Percentiles rank a stretch among this genome's conserved stretches.
These are phyloP conservation scores for Platycercus adscitus DNA, from an alignment of 2,113 vertebrate genomes.

Conservation along the genomic window DNA sequence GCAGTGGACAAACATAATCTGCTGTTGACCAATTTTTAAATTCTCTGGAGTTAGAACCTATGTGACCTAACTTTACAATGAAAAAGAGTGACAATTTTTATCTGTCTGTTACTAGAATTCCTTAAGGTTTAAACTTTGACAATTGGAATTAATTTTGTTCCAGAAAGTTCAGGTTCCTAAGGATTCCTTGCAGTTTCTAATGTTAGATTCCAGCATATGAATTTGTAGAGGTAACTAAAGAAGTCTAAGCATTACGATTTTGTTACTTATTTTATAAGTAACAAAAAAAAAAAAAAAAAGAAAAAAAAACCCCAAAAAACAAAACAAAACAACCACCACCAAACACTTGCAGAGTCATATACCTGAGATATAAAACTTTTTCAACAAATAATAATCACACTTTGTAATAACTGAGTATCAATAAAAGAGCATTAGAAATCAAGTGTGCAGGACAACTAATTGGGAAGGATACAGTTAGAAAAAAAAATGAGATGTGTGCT, in stretches of 20 bases:
- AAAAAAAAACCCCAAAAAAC: background rate
- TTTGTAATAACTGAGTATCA: background rate
- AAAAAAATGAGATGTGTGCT: background rate
- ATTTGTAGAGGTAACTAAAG: too few species aligned
- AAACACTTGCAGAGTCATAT: background rate
- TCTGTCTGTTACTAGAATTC: background rate
- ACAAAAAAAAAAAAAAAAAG: background rate
- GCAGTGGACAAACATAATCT: background rate
- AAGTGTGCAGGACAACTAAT: background rate
- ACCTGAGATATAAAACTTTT: background rate
- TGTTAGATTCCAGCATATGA: fast-evolving
- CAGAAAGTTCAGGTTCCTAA: background rate
- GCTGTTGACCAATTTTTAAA: background rate
- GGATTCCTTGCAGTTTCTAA: background rate
- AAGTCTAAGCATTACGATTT: background rate
- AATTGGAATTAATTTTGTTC: background rate
- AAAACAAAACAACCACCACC: background rate
- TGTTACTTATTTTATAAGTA: background rate
- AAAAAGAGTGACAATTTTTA: background rate
- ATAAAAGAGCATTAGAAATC: background rate
- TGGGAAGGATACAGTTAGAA: background rate
- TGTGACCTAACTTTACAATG: background rate
- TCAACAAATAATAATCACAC: background rate
- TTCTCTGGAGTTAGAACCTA: background rate
- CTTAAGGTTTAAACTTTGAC: background rate